Conservation (phyloP, 1,140 invertebrate species). For the Phortica variegata region DNA sequence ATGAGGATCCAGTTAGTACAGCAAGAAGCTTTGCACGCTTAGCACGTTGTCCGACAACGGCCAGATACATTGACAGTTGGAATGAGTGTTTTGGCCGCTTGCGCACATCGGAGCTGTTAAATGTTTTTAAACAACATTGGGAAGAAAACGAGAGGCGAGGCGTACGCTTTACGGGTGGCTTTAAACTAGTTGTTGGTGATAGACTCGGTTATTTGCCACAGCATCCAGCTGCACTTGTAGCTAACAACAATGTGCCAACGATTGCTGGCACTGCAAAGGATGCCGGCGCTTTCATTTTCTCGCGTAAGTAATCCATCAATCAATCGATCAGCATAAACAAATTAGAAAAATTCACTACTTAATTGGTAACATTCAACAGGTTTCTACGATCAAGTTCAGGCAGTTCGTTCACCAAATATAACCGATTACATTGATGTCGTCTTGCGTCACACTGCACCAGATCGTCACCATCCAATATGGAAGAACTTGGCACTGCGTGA, state of each 20-base stretch:
- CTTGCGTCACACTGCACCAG: constrained; percentile 31
- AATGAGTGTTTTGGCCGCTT: constrained; percentile 31
- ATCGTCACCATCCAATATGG: constrained; percentile 36
- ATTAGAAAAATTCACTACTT: constrained; percentile 1
- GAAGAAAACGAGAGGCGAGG: constrained; percentile 36
- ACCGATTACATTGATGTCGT: constrained; percentile 47
- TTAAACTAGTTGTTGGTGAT: constrained; percentile 48
- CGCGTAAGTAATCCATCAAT: constrained; percentile 31
- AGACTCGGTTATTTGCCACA: constrained; percentile 33
- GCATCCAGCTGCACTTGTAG: constrained; percentile 31
- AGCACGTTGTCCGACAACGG: constrained; percentile 29
- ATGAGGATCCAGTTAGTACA: constrained; percentile 34
- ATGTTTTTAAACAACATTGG: constrained; percentile 29
- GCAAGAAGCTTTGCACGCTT: constrained; percentile 33
- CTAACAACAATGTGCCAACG: constrained; percentile 28
- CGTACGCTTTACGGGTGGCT: constrained; percentile 30
- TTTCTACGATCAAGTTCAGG: constrained; percentile 33
- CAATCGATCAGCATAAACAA: not conserved
- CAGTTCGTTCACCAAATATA: constrained; percentile 33
- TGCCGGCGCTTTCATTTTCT: constrained; percentile 47
- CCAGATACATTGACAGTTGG: constrained; percentile 11
- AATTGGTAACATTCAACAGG: constrained; percentile 23
- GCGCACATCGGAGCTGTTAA: constrained; percentile 36
- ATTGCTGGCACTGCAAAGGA: constrained; percentile 44
- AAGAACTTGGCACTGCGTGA: constrained; percentile 37